phyloP scores from a whole-genome alignment of 1,140 invertebrate genomes.

The Macrobrachium rosenbergii region DNA sequence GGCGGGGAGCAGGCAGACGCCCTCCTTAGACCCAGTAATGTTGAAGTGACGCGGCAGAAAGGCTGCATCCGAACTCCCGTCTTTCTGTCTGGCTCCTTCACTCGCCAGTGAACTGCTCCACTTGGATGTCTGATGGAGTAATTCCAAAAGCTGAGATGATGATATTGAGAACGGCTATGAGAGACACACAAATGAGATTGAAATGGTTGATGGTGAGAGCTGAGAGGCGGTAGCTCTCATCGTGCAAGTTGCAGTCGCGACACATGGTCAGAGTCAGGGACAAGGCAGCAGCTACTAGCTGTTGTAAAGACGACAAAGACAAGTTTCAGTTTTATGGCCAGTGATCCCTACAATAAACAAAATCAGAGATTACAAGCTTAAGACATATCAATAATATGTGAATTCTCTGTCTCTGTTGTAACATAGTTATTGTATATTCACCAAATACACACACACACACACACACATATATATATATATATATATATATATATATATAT shows the following conservation, averaged over 20 bases:
- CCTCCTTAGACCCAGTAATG: too few species aligned
- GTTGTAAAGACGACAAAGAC: slow-evolving; percentile 33
- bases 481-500: slow-evolving; percentile 66
- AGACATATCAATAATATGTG: too few species aligned
- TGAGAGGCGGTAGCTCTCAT: slow-evolving; percentile 77
- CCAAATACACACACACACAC: background rate
- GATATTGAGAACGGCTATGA: slow-evolving; percentile 83
- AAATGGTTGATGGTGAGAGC: slow-evolving; percentile 80
- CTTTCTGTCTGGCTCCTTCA: too few species aligned
- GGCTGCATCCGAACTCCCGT: too few species aligned
- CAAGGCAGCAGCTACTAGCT: slow-evolving; percentile 76
- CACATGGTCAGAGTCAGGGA: slow-evolving; percentile 81
- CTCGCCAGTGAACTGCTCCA: background rate
- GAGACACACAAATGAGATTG: slow-evolving; percentile 79
- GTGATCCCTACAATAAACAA: too few species aligned
- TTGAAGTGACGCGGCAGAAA: too few species aligned
- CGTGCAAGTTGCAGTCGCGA: slow-evolving; percentile 81
- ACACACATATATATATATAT: slow-evolving; percentile 23
- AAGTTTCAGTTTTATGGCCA: too few species aligned
- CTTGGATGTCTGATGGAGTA: background rate
- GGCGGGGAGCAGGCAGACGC: too few species aligned
- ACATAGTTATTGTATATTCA: too few species aligned
- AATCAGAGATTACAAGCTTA: too few species aligned
- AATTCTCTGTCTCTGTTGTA: too few species aligned
- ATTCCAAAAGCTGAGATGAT: slow-evolving; percentile 82